Evolutionary conservation across 2,113 vertebrate genomes (phyloP), one percentile per base, ranked within the genome.

Genomic region (Pardalotus punctatus): DNA sequence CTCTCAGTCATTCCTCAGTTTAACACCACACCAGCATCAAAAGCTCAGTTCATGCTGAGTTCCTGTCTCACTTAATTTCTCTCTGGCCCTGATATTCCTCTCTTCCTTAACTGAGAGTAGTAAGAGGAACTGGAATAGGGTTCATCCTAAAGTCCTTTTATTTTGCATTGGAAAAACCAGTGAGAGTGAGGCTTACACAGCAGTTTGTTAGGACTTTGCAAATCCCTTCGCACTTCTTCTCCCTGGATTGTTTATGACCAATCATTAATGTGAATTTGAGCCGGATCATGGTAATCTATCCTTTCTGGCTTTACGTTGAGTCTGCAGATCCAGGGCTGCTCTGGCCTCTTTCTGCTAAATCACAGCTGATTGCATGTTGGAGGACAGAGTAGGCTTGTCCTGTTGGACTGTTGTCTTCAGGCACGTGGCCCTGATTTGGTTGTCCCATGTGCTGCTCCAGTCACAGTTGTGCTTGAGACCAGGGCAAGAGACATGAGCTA

Each of bases 1-100:
- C 69, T 92, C 86, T 72, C 78, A 35, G 42, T 77, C 53, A 76
- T 94, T 95, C 77, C 45, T 94, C 57, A 81, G n/a, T 67, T 89
- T 72, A 92, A 56, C 60, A 81, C 35, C 53, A 87, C 3, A 11
- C 28, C 36, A 61, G 36, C 81, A 65, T 92, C 77, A 81, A 94
- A 92, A 94, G 53, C 57, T 65, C n/a, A 36, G 36, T 67, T 85
- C 57, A 66, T 81, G 77, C 77, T 89, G 65, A 53, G 45, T 78
- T 78, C 38, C 54, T 79, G 65, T 88, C 38, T 95, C 61, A 42
- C 57, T 92, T 78, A 42, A 35, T 84, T 43, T 92, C 66, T 81
- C 28, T 56, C 48, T 2, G 4, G 65, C 73, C 36, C 20, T 65
- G 65, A 60, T 11, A 14, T 57, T 90, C 25, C 74, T 70, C 25